Evolutionary conservation across 92 coral and sea anemone genomes (phyloP).

Genomic region (Palythoa caribaeorum): DNA sequence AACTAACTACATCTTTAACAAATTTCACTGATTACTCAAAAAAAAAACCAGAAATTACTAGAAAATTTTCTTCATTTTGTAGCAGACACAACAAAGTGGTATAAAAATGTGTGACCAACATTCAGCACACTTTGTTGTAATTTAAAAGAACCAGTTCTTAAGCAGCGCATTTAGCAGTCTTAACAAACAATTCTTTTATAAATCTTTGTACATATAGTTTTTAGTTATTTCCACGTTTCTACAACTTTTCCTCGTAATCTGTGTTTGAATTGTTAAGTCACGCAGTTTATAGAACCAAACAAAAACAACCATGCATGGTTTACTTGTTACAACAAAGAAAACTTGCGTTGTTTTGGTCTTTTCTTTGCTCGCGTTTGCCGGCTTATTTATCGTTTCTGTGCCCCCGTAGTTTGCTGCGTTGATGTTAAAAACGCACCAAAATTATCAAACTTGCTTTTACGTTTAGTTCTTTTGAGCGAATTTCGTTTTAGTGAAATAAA

Average conservation of each 20-base stretch:
- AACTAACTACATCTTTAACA: neutral
- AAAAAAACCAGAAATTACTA: neutral
- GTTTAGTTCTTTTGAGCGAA: neutral
- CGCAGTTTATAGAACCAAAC: neutral
- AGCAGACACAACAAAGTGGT: neutral
- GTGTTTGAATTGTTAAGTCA: neutral
- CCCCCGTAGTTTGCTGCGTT: neutral
- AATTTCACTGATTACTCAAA: neutral
- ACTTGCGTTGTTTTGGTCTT: neutral
- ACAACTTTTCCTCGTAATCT: neutral
- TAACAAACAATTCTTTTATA: neutral
- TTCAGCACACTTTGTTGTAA: neutral
- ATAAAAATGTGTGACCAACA: neutral
- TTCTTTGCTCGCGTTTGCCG: neutral
- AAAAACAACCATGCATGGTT: constrained; percentile 7
- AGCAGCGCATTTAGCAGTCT: neutral
- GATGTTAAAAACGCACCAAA: neutral
- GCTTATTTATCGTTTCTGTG: neutral
- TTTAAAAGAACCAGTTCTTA: neutral
- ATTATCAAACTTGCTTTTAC: neutral
- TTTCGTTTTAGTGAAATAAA: neutral
- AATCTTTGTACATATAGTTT: neutral
- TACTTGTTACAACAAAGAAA: neutral
- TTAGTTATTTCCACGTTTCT: neutral
- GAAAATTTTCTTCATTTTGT: neutral